Percentiles rank a stretch among this genome's conserved stretches.
These are phyloP conservation scores for Napeogenes inachia DNA, from an alignment of 2,888 invertebrate species.

Conservation along the genomic window DNA sequence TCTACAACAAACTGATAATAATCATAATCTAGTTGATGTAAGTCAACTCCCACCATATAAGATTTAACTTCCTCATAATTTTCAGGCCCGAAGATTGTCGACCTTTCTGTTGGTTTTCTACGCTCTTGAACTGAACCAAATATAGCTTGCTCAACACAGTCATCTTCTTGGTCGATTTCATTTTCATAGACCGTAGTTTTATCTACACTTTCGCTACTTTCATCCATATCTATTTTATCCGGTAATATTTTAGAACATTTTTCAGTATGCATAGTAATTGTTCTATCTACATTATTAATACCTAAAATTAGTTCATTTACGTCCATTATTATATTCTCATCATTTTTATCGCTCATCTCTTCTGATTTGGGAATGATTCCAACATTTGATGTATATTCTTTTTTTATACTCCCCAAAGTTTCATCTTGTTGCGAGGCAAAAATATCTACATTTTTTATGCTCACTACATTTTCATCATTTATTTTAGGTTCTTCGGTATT, in stretches of 20 bases:
- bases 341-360: background rate
- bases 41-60: constrained; percentile 55
- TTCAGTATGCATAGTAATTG: constrained; percentile 1
- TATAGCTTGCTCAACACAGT: constrained; percentile 73
- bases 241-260: constrained; percentile 7
- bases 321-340: background rate
- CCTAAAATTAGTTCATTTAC: too few relatives aligned
- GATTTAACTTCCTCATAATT: constrained; percentile 58
- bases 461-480: background rate
- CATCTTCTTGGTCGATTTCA: constrained; percentile 32
- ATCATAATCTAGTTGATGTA: constrained; percentile 52
- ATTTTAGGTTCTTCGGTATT: background rate
- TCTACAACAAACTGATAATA: constrained; percentile 46
- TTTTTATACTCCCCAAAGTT: background rate
- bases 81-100: constrained; percentile 50
- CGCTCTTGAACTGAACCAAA: constrained; percentile 81
- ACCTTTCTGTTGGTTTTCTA: constrained; percentile 42
- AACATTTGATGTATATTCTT: background rate
- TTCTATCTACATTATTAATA: too few relatives aligned
- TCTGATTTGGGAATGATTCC: background rate
- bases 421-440: background rate
- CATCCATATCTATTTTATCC: background rate
- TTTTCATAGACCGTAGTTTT: background rate
- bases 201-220: background rate
- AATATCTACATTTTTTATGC: background rate